Evolutionary conservation across 2,888 invertebrate genomes (phyloP), one percentile per base, ranked within the genome.

Genomic region (Cyclophora punctaria): DNA sequence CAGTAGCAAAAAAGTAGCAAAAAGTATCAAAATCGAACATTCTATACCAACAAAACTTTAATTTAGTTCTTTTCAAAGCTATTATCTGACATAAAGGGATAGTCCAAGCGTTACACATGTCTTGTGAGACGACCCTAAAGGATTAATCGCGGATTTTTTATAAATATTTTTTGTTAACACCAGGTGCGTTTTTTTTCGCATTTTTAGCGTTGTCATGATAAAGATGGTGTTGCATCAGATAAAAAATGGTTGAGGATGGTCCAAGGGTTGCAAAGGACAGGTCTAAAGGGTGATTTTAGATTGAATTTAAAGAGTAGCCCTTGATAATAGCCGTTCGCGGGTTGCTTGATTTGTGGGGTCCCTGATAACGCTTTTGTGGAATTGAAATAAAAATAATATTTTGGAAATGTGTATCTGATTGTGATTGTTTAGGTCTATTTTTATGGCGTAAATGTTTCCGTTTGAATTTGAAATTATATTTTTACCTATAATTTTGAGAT

Each of bases 41-140:
- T 57, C 60, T 59, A 59, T 56, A 60, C 48, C 59, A 63, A 70
- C 60, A 64, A 64, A 59, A 59, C 48, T 68, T 67, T 65, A 58
- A 66, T 67, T 62, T 58, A 50, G 53, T 49, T 51, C 55, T 41
- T 46, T 60, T 60, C 63, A 65, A 66, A 67, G 66, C 45, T 20
- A 7, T 48, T 20, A 51, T 42, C 41, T 53, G 51, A 73, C 76
- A 83, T 53, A 60, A 58, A 71, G 62, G 69, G 60, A 53, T 65
- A 68, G 72, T 60, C 78, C 74, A 78, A 70, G 77, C 75, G 75
- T 77, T 78, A 80, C 80, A 80, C 75, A 83, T 80, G 82, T 79
- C 76, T 77, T 55, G 61, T 37, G 59, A 62, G 61, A 65, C 63
- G 64, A 65, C 59, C 66, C 66, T 58, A 78, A 76, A 79, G 79